Evolutionary conservation across 1,140 invertebrate genomes (phyloP), one percentile per base, ranked within the genome.

Genomic region (Cyphomyrmex costatus): DNA sequence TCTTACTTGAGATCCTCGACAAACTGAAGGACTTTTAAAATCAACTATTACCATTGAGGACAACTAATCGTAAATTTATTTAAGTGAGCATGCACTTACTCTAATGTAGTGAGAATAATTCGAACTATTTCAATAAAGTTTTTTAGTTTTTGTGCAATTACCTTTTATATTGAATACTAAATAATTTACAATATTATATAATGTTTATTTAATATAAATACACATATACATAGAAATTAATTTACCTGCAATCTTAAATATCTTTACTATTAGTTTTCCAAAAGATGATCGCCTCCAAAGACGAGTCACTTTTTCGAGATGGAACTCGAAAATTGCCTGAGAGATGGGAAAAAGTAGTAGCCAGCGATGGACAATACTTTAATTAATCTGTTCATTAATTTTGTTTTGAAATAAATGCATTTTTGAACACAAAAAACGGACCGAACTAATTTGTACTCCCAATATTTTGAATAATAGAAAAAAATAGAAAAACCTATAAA

Each of bases 81-180:
- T 83, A 73, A 71, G 24, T 42, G n/a, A 19, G 14, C n/a, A 61
- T 73, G 14, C 24, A 46, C 14, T 60, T 27, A 1, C 19, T 49
- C 56, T 24, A 33, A 82, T 56, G 66, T 49, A 73, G 27, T 83
- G 56, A 16, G 73, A 71, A 68, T 58, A 46, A 71, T 58, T 82
- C 66, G 33, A 68, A 51, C 21, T 6, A 12, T 33, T 33, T 14
- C 27, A 33, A 33, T 8, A 7, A 53, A 66, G 16, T 68, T n/a
- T 65, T 4, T n/a, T 51, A 21, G 42, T 73, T 21, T 27, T 60
- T 42, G 10, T 7, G 12, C 33, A 21, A 71, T 70, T 56, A 76
- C 1, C 16, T 24, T 8, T 1, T 14, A 76, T 60, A 60, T 24
- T 60, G n/a, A 73, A n/a, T 33, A 8, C 8, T 8, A 5, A 6